Conservation (phyloP, 2,797 vertebrate species). For the Sciaenops ocellatus region DNA sequence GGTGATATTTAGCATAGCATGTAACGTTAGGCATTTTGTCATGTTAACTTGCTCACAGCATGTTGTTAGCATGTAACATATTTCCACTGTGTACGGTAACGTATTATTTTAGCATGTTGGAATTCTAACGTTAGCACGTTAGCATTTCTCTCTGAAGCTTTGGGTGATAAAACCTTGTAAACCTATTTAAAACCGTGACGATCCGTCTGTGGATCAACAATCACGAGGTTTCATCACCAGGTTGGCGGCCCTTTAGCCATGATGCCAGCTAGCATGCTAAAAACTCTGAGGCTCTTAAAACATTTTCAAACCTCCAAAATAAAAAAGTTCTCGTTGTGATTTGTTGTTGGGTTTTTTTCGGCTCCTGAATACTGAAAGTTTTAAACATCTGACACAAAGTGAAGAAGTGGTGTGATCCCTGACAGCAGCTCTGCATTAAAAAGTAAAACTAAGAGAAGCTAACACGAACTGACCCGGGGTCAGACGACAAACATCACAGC, state of each 20-base stretch:
- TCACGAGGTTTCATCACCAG: neutral
- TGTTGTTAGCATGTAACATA: neutral
- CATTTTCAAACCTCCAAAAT: neutral
- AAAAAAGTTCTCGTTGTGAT: neutral
- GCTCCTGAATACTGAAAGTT: neutral
- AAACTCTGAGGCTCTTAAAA: neutral
- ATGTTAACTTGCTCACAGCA: no score
- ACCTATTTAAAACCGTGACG: no score
- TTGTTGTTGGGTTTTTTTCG: neutral
- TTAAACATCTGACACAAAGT: neutral
- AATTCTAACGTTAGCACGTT: neutral
- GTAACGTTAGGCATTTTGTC: neutral
- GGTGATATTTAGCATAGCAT: no score
- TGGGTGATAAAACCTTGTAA: neutral
- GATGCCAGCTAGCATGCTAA: neutral
- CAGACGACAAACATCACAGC: neutral
- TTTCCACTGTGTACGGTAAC: neutral
- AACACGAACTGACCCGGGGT: constrained; percentile 1
- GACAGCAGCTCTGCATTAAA: neutral
- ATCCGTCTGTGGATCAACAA: no score
- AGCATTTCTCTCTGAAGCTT: neutral
- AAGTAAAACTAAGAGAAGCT: neutral
- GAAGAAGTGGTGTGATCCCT: constrained; percentile 7
- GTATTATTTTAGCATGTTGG: neutral
- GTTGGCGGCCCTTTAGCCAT: no score